Percentiles rank a stretch among this genome's conserved stretches.
These are phyloP conservation scores for Drosophila parthenogenetica DNA, from an alignment of 2,888 invertebrate genomes.

Conservation along the genomic window DNA sequence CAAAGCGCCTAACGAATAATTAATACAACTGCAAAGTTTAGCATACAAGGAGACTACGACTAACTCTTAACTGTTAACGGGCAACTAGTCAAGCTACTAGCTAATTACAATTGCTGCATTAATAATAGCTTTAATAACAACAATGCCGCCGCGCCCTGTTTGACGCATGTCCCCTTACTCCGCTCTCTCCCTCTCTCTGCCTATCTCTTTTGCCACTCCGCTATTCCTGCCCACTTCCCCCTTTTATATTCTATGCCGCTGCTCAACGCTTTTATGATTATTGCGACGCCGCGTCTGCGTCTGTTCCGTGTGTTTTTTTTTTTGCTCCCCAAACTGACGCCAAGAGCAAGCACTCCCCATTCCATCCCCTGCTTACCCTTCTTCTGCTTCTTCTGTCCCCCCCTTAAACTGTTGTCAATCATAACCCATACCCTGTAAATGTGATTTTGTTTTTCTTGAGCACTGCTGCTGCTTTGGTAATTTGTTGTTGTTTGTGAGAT, in stretches of 20 bases:
- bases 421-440: conserved; percentile 43
- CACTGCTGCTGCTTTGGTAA: conserved; percentile 41
- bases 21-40: conserved; percentile 64
- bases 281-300: conserved; percentile 79
- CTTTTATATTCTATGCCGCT: not conserved
- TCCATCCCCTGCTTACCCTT: not conserved
- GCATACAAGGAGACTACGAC: conserved; percentile 20
- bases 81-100: conserved; percentile 8
- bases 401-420: conserved; percentile 59
- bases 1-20: conserved; percentile 55
- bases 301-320: conserved; percentile 51
- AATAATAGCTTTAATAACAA: conserved; percentile 35
- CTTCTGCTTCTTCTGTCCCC: not conserved
- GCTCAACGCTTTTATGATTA: conserved; percentile 71
- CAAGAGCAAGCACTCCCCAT: conserved; percentile 29
- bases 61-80: conserved; percentile 26
- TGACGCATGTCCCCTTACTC: conserved; percentile 44
- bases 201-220: conserved; percentile 27
- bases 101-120: conserved; percentile 55
- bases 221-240: conserved; percentile 34
- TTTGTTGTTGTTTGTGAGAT: conserved; percentile 56
- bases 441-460: conserved; percentile 12
- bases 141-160: conserved; percentile 35
- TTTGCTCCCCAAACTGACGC: conserved; percentile 59
- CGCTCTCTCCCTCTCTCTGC: not conserved